Conservation (phyloP, 2,888 invertebrate species). For the Drosophila paracracens region DNA sequence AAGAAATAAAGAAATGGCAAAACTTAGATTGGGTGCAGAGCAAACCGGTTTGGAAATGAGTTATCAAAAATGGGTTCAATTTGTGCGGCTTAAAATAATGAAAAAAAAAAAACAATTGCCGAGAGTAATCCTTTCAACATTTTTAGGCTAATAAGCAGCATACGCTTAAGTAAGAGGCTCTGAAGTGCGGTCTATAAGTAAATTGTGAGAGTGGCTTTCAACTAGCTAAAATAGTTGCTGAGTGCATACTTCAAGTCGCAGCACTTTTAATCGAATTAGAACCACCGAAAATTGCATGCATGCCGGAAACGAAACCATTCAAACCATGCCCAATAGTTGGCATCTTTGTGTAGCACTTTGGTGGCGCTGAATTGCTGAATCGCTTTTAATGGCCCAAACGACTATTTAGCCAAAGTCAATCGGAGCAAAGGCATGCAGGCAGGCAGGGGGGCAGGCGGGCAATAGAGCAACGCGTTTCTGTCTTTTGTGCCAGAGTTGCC, state of each 20-base stretch:
- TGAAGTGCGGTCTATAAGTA: background rate
- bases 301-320: constrained; percentile 31
- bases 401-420: constrained; percentile 68
- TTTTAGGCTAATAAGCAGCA: background rate
- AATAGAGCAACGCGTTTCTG: constrained; percentile 28
- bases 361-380: constrained; percentile 30
- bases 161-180: background rate
- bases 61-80: constrained; percentile 1
- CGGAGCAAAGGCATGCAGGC: constrained; percentile 22
- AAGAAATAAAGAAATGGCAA: constrained; percentile 48
- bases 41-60: background rate
- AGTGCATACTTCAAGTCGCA: constrained; percentile 6
- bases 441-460: background rate
- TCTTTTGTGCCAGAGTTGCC: constrained; percentile 60
- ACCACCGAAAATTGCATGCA: constrained; percentile 26
- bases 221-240: background rate
- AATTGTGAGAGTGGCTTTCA: background rate
- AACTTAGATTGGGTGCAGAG: constrained; percentile 11
- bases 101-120: background rate
- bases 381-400: constrained; percentile 45
- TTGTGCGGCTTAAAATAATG: background rate
- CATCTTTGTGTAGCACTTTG: constrained; percentile 29
- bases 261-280: constrained; percentile 43
- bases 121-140: background rate
- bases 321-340: constrained; percentile 28